Conservation (phyloP, 1,140 invertebrate species). For the Carposina sasakii region DNA sequence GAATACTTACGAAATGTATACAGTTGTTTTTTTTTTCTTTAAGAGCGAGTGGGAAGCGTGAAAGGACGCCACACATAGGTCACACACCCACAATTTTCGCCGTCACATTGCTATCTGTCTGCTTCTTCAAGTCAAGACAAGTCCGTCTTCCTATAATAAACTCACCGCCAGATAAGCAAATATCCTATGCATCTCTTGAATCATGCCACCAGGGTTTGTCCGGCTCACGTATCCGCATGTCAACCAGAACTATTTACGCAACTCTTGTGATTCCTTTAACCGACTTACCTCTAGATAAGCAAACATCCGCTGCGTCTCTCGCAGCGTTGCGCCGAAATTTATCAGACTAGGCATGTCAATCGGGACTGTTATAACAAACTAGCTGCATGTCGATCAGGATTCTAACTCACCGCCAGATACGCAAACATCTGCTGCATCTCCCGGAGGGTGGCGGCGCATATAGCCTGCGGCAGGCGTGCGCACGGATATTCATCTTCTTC, state of each 20-base stretch:
- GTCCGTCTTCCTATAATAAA: no score
- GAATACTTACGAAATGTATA: no score
- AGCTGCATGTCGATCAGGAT: no score
- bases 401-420: constrained; percentile 86
- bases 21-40: no score
- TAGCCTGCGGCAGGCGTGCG: constrained; percentile 76
- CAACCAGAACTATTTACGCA: constrained; percentile 90
- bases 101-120: no score
- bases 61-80: no score
- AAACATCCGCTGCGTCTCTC: constrained; percentile 95
- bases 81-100: no score
- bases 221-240: constrained; percentile 96
- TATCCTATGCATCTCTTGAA: constrained; percentile 93
- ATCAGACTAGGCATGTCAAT: no score
- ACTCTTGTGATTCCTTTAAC: no score
- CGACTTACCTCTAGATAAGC: constrained; percentile 89
- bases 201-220: constrained; percentile 93
- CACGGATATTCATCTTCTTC: no score
- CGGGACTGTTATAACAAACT: no score
- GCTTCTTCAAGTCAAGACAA: background rate
- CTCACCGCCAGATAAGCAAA: constrained; percentile 91
- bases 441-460: constrained; percentile 86
- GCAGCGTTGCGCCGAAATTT: constrained; percentile 84
- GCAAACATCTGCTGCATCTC: constrained; percentile 97
- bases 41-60: no score